These are phyloP conservation scores for Fringilla coelebs DNA, from an alignment of 2,797 vertebrate species.

Conservation along the genomic window DNA sequence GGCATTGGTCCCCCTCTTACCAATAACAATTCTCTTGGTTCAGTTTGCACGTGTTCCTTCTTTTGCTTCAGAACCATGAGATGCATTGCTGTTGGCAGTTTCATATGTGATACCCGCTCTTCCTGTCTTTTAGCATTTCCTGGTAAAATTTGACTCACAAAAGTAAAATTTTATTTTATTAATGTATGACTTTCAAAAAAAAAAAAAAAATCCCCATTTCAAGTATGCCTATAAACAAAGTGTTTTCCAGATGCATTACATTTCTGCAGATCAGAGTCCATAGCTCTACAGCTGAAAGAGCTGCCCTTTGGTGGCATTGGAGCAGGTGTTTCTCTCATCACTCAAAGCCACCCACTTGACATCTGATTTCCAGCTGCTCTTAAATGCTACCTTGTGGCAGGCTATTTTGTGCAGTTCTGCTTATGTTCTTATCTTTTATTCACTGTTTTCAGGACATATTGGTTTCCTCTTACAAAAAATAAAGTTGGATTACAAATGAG, in stretches of 20 bases:
- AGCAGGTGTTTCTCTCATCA: background rate
- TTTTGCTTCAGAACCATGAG: background rate
- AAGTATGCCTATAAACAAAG: background rate
- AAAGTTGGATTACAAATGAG: background rate
- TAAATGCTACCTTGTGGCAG: background rate
- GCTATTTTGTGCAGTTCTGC: background rate
- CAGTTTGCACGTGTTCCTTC: background rate
- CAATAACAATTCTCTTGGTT: background rate
- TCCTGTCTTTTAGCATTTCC: background rate
- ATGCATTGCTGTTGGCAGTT: background rate
- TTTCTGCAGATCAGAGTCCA: background rate
- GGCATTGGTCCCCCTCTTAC: background rate
- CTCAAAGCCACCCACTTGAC: background rate
- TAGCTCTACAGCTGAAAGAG: background rate
- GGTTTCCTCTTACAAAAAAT: background rate
- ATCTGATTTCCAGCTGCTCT: background rate
- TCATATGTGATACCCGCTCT: background rate
- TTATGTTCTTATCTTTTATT: background rate
- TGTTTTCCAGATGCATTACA: background rate
- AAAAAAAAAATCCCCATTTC: background rate
- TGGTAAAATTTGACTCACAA: background rate
- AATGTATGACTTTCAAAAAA: background rate
- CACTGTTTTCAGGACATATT: background rate
- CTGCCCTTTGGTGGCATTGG: background rate
- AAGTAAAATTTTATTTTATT: background rate